Base-by-base conservation (phyloP, 2,113 vertebrate genomes). In the Cebidichthys violaceus region DNA sequence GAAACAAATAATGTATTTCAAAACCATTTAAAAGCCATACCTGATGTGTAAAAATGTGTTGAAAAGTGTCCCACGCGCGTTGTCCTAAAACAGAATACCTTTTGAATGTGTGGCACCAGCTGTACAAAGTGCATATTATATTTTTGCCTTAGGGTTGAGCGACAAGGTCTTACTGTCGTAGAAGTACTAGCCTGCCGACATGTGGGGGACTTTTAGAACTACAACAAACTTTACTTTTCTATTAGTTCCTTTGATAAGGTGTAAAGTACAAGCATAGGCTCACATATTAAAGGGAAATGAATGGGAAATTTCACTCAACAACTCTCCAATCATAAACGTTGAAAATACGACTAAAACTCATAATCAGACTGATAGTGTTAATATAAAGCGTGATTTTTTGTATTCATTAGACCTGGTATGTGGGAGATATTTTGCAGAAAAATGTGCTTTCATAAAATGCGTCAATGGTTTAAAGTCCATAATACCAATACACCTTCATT, bases 141-240 rank as follows among this genome's bases (percentile, higher is more conserved):
- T 55, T 64, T 41, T 24, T 45, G 11, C 3, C 10, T 68, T 4
- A 14, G 17, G 31, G n/a, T 35, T 72, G 39, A 50, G 33, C 1
- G 4, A 29, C 31, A 29, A 27, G 35, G 8, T 24, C 45, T 73
- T 43, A 24, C 9, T 13, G 9, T 45, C 17, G 41, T 15, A 66
- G 66, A 71, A 85, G 85, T 69, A 66, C 86, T 76, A 75, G 79
- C 9, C 83, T 91, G 90, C 91, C 90, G 2, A 82, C 86, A 13
- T 86, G 92, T 93, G 93, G 92, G 4, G 7, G 27, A 1, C 70
- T 45, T 9, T 0, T 11, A 68, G 29, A 86, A 92, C 71, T 91
- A 79, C 92, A 91, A 41, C n/a, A 81, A 67, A 50, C 4, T 47
- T 33, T 20, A 60, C 20, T 5, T 35, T 1, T 7, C 0, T 20